phyloP scores from a whole-genome alignment of 2,797 vertebrate genomes.

The Gadopsis bispinosus region DNA sequence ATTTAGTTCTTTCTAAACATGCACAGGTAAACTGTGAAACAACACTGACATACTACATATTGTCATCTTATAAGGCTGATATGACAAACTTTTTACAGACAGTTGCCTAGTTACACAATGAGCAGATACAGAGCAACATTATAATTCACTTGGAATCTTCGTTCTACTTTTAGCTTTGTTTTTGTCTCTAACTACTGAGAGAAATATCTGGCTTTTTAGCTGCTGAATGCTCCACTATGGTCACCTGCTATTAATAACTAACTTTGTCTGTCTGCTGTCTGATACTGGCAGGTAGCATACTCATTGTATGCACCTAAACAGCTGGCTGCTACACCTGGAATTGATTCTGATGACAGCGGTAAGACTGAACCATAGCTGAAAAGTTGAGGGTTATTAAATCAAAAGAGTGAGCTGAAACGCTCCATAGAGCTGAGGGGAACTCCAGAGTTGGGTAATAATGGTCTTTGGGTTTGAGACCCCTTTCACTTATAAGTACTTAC shows the following conservation, averaged over 20 bases:
- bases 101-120: neutral
- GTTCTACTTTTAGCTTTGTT: neutral
- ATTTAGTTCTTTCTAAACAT: neutral
- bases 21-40: neutral
- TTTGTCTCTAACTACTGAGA: neutral
- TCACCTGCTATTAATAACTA: neutral
- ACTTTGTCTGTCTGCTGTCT: neutral
- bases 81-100: neutral
- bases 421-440: neutral
- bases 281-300: neutral
- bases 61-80: neutral
- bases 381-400: neutral
- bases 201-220: neutral
- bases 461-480: neutral
- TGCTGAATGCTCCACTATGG: neutral
- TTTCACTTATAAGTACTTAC: neutral
- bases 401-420: neutral
- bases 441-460: too few relatives aligned
- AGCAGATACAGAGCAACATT: conserved; percentile 8
- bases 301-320: neutral
- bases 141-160: neutral
- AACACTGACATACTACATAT: neutral
- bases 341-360: neutral
- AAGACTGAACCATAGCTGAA: conserved; percentile 7
- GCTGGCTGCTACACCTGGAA: conserved; percentile 9